Evolutionary conservation across 1,140 invertebrate species (phyloP).

Genomic region (Akabosia matsudoensis): DNA sequence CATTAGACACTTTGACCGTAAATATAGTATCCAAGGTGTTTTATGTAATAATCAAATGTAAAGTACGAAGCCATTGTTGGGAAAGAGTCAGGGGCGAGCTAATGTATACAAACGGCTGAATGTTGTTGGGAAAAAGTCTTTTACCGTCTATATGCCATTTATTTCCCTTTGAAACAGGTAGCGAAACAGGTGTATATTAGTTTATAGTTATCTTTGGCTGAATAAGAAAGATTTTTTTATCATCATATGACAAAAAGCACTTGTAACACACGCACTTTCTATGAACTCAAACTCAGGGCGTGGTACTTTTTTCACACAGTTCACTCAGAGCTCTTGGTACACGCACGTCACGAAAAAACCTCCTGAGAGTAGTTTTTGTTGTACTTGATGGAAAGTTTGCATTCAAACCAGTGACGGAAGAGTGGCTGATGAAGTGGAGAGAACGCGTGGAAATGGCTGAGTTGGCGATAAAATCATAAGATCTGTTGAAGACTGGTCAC

Average conservation of each 20-base stretch:
- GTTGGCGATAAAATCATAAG: constrained; percentile 2
- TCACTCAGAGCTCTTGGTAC: no score
- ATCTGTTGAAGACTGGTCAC: neutral
- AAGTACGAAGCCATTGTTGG: no score
- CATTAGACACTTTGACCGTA: no score
- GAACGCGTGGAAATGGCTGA: constrained; percentile 12
- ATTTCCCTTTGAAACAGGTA: neutral
- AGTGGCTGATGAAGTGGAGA: constrained; percentile 11
- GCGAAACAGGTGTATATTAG: neutral
- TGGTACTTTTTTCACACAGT: neutral
- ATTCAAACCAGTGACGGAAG: constrained; percentile 13
- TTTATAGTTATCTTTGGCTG: neutral
- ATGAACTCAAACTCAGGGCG: neutral
- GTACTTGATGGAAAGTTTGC: neutral
- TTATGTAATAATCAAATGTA: no score
- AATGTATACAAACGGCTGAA: no score
- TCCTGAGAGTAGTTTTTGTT: neutral
- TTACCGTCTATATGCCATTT: no score
- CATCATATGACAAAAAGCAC: neutral
- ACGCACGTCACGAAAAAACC: no score
- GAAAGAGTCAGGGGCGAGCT: no score
- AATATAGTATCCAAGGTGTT: no score
- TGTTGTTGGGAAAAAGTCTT: no score
- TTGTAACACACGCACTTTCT: neutral
- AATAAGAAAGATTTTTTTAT: neutral